Percentiles rank a stretch among this genome's conserved stretches.
phyloP scores from a whole-genome alignment of 2,797 vertebrate species.

The Eulemur albifrons region DNA sequence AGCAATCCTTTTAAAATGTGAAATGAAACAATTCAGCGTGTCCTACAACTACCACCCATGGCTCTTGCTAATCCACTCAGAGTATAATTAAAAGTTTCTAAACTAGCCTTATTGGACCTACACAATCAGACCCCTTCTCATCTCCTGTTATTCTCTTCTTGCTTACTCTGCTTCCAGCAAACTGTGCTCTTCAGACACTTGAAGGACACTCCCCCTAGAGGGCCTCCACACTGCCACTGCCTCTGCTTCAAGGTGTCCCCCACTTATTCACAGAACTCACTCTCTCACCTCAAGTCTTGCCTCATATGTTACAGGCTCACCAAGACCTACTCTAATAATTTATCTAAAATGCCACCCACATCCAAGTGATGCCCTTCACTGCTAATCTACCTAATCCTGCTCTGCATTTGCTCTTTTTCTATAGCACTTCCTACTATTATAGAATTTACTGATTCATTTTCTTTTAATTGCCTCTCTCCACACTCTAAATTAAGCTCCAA shows the following conservation, averaged over 20 bases:
- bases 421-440: background rate
- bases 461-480: background rate
- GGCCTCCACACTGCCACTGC: background rate
- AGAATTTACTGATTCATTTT: background rate
- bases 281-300: background rate
- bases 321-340: background rate
- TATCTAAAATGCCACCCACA: background rate
- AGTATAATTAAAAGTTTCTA: background rate
- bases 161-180: background rate
- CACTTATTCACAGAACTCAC: background rate
- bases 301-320: background rate
- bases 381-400: background rate
- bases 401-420: background rate
- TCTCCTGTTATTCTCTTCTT: background rate
- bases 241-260: background rate
- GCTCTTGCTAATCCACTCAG: background rate
- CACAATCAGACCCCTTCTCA: rapidly evolving
- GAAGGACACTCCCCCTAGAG: background rate
- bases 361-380: background rate
- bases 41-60: background rate
- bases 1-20: background rate
- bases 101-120: background rate
- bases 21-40: background rate
- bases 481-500: background rate
- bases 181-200: background rate